These are phyloP conservation scores for Pecten maximus DNA, from an alignment of 2,888 invertebrate genomes.

Conservation along the genomic window DNA sequence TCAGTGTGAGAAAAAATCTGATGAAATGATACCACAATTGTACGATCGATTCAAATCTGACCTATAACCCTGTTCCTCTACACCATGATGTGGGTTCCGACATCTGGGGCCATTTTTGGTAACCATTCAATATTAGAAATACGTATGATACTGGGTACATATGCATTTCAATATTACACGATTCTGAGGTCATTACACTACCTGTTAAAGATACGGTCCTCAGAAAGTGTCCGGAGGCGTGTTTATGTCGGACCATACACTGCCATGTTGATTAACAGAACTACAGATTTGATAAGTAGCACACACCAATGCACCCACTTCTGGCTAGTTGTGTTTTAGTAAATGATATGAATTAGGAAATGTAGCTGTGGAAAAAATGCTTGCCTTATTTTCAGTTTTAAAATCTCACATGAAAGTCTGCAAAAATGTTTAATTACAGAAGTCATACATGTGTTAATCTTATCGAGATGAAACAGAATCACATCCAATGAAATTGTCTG, in stretches of 20 bases:
- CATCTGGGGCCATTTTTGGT: background rate
- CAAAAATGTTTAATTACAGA: background rate
- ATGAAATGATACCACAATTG: slow-evolving; percentile 18
- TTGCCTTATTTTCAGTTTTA: background rate
- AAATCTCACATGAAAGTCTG: background rate
- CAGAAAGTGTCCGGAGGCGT: too few relatives aligned
- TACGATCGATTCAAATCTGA: background rate
- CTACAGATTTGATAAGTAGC: background rate
- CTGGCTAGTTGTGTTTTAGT: background rate
- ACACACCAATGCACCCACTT: background rate
- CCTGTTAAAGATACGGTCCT: too few relatives aligned
- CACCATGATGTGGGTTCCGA: background rate
- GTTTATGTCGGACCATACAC: too few relatives aligned
- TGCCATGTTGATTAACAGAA: too few relatives aligned
- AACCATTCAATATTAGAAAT: background rate
- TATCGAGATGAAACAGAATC: background rate
- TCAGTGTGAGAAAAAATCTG: background rate
- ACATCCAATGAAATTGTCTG: background rate
- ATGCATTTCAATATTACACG: background rate
- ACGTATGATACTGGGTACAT: background rate
- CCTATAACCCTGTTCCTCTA: background rate
- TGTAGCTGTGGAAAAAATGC: background rate
- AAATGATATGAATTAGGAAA: background rate
- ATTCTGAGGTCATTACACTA: background rate
- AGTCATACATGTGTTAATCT: background rate